Evolutionary conservation across 2,888 invertebrate species (phyloP).

Genomic region (Phaonia tiefii): DNA sequence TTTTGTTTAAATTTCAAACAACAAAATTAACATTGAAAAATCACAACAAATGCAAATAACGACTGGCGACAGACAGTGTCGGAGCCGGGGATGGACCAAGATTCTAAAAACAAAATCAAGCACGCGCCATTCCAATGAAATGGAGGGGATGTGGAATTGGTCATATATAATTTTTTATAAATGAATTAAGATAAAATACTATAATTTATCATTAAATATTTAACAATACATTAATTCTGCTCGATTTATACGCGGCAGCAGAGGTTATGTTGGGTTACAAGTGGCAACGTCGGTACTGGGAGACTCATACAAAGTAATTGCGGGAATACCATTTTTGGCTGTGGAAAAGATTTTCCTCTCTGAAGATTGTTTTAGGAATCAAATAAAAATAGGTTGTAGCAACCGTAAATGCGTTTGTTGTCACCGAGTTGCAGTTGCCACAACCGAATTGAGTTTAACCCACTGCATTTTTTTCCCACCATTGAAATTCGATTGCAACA

Average conservation of each 20-base stretch:
- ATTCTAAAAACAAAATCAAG: conserved; percentile 27
- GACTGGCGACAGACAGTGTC: conserved; percentile 5
- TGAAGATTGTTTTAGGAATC: too few relatives aligned
- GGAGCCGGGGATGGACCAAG: neutral
- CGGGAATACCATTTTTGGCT: too few relatives aligned
- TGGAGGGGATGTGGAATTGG: neutral
- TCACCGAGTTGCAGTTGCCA: too few relatives aligned
- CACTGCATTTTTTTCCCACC: too few relatives aligned
- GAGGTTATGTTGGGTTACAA: too few relatives aligned
- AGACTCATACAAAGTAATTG: too few relatives aligned
- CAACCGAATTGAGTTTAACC: too few relatives aligned
- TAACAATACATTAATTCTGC: conserved; percentile 46
- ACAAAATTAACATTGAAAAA: conserved; percentile 4
- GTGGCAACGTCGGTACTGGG: too few relatives aligned
- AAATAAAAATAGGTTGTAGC: too few relatives aligned
- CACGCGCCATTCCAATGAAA: conserved; percentile 52
- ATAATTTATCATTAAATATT: conserved; percentile 48
- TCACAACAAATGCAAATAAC: neutral
- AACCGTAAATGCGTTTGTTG: too few relatives aligned
- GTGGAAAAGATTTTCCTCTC: too few relatives aligned
- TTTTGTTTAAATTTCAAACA: conserved; percentile 25
- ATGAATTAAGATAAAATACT: conserved; percentile 51
- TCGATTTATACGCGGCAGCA: neutral
- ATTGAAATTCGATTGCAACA: too few relatives aligned
- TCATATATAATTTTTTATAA: conserved; percentile 37